Evolutionary conservation across 2,797 vertebrate genomes (phyloP).

Genomic region (Jordanella pulchra): DNA sequence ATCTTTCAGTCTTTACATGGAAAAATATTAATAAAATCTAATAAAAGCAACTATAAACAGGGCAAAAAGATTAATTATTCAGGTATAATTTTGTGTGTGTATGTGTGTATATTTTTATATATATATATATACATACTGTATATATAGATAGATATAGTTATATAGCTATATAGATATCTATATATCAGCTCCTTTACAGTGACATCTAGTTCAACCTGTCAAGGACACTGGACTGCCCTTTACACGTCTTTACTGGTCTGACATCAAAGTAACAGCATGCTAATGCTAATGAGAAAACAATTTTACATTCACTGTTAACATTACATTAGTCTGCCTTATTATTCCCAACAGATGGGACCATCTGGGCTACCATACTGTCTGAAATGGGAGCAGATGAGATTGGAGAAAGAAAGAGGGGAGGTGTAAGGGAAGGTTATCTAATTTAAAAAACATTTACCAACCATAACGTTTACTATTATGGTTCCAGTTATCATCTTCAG

Average conservation of each 20-base stretch:
- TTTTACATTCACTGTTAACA: conserved; percentile 72
- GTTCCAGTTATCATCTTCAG: not conserved
- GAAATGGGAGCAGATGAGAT: conserved; percentile 32
- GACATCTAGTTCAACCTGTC: conserved; percentile 28
- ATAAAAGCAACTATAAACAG: not conserved
- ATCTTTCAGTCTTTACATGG: conserved; percentile 19
- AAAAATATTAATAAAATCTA: conserved; percentile 20
- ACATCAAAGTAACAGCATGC: conserved; percentile 59
- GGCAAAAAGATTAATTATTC: not conserved
- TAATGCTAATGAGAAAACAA: conserved; percentile 71
- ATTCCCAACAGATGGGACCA: conserved; percentile 63
- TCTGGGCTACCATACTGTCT: conserved; percentile 71
- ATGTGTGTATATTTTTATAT: no score
- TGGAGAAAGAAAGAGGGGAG: conserved; percentile 22
- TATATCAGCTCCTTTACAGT: conserved; percentile 33
- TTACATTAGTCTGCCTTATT: conserved; percentile 69
- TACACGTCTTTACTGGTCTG: conserved; percentile 35
- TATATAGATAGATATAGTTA: no score
- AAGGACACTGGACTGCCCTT: conserved; percentile 32
- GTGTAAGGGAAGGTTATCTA: not conserved
- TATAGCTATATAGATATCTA: no score
- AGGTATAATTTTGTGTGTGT: no score
- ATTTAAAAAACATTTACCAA: not conserved
- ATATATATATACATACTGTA: no score
- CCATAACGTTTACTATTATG: not conserved